Conservation (phyloP, 1,140 invertebrate genomes). For the Bacillus rossius region DNA sequence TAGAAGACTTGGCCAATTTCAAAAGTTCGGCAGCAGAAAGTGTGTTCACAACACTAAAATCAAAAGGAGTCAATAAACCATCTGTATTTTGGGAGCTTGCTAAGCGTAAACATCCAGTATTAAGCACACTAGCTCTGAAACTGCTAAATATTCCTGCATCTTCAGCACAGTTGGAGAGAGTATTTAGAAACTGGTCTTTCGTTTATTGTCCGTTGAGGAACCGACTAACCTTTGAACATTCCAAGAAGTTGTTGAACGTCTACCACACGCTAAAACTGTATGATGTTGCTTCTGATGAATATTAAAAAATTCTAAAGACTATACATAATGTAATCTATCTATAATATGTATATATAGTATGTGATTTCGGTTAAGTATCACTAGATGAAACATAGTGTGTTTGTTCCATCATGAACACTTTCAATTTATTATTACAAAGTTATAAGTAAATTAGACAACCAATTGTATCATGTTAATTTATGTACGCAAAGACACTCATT, state of each 20-base stretch:
- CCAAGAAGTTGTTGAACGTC: background rate
- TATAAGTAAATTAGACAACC: no score
- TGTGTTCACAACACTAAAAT: background rate
- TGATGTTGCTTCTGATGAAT: background rate
- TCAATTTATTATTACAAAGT: no score
- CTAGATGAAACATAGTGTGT: no score
- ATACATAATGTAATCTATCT: background rate
- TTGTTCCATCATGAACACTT: no score
- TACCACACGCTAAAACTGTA: background rate
- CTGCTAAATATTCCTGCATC: conserved; percentile 1
- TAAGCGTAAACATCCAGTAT: background rate
- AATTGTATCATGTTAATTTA: no score
- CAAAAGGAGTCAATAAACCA: background rate
- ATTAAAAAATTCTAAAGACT: background rate
- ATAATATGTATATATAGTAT: no score
- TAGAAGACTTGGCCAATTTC: background rate
- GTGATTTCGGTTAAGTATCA: no score
- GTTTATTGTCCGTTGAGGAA: background rate
- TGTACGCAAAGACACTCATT: no score
- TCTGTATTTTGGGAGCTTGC: background rate
- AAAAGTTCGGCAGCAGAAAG: background rate
- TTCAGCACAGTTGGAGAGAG: conserved; percentile 2
- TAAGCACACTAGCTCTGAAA: background rate
- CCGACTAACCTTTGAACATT: conserved; percentile 3
- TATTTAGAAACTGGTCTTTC: background rate